A percentile compares a stretch with the other conserved stretches of the same genome.
These are phyloP conservation scores for Apotomis capreana DNA, from an alignment of 2,888 invertebrate genomes.

Conservation along the genomic window DNA sequence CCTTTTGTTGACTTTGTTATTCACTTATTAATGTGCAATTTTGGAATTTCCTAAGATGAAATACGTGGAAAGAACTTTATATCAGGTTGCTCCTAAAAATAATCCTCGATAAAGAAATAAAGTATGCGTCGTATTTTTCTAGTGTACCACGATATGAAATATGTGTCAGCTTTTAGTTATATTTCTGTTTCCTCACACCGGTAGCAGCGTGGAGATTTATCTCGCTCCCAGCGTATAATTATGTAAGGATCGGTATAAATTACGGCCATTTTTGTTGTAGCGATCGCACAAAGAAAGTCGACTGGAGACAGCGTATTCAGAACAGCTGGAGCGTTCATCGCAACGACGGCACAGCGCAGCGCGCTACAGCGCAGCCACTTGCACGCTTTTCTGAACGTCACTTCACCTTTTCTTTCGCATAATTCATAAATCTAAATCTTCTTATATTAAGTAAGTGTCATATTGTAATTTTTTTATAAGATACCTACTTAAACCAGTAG, in stretches of 20 bases:
- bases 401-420: too few species aligned
- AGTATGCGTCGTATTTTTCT: neutral
- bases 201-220: constrained; percentile 32
- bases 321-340: constrained; percentile 48
- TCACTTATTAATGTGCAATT: neutral
- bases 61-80: too few species aligned
- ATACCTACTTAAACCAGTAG: too few species aligned
- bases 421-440: too few species aligned
- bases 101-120: neutral
- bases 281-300: constrained; percentile 40
- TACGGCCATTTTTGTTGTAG: constrained; percentile 35
- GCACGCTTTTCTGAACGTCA: neutral
- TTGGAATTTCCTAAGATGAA: neutral
- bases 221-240: constrained; percentile 24
- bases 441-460: too few species aligned
- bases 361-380: neutral
- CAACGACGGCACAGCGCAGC: constrained; percentile 1
- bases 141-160: neutral
- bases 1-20: too few species aligned
- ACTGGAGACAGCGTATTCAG: constrained; percentile 52
- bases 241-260: constrained; percentile 36
- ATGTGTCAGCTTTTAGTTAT: neutral
- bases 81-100: neutral
- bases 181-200: constrained; percentile 4
- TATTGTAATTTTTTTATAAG: too few species aligned